phyloP scores from a whole-genome alignment of 2,113 vertebrate species.

The Actinemys pallida region DNA sequence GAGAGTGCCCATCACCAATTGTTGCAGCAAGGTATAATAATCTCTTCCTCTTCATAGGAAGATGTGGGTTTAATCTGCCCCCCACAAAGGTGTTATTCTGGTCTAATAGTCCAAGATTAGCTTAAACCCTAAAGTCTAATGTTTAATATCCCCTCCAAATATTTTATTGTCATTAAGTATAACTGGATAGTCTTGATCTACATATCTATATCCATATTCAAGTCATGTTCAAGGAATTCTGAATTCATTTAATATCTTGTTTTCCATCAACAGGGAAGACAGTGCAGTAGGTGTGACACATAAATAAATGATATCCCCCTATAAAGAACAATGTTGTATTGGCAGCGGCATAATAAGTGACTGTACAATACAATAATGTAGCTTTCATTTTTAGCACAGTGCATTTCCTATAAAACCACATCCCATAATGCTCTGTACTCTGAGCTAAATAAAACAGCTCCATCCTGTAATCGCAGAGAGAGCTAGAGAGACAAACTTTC shows the following conservation, averaged over 20 bases:
- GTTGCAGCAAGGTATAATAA: neutral
- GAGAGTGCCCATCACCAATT: neutral
- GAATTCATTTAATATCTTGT: neutral
- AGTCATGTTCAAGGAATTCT: neutral
- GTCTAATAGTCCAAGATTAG: neutral
- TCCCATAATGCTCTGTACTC: neutral
- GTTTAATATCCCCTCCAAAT: neutral
- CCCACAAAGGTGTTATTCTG: neutral
- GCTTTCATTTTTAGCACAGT: neutral
- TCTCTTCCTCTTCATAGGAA: neutral
- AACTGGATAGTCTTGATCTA: neutral
- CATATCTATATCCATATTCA: neutral
- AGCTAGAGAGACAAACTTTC: neutral
- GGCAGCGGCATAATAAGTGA: neutral
- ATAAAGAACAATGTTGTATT: neutral
- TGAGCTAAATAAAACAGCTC: neutral
- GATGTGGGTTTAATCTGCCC: neutral
- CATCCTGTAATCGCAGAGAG: neutral
- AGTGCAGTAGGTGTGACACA: neutral
- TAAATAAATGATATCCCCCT: neutral
- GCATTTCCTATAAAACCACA: neutral
- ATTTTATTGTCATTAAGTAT: rapidly evolving
- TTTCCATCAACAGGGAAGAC: neutral
- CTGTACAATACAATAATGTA: neutral
- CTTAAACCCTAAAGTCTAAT: neutral